These are phyloP conservation scores for Pristiophorus japonicus DNA, from an alignment of 2,113 vertebrate genomes.

Conservation along the genomic window DNA sequence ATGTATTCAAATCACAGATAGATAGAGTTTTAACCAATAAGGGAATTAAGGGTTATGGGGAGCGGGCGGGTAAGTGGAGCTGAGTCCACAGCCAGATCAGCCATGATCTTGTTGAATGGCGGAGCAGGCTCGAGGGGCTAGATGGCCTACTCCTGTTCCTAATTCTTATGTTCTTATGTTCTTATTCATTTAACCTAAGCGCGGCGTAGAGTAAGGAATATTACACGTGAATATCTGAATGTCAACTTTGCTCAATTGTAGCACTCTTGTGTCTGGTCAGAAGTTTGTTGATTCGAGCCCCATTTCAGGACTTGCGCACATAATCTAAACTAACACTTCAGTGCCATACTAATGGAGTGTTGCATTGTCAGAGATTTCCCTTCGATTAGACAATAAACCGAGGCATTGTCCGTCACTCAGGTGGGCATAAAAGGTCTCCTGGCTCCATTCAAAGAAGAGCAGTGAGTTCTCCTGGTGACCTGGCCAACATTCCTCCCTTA, in stretches of 20 bases:
- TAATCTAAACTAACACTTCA: neutral
- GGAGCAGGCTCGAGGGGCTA: too few species aligned
- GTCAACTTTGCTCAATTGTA: neutral
- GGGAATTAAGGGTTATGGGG: too few species aligned
- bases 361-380: neutral
- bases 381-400: neutral
- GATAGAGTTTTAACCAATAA: too few species aligned
- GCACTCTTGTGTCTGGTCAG: too few species aligned
- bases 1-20: too few species aligned
- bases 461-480: neutral
- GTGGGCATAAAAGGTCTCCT: neutral
- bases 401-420: neutral
- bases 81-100: too few species aligned
- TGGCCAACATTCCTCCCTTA: neutral
- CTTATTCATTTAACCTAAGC: neutral
- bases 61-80: too few species aligned
- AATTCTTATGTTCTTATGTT: too few species aligned
- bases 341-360: neutral
- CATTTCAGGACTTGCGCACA: neutral
- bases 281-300: neutral
- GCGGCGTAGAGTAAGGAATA: neutral
- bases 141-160: too few species aligned
- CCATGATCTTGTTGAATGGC: too few species aligned
- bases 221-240: neutral
- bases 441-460: neutral